Evolutionary conservation across 2,888 invertebrate species (phyloP).

Genomic region (Idaea aversata): DNA sequence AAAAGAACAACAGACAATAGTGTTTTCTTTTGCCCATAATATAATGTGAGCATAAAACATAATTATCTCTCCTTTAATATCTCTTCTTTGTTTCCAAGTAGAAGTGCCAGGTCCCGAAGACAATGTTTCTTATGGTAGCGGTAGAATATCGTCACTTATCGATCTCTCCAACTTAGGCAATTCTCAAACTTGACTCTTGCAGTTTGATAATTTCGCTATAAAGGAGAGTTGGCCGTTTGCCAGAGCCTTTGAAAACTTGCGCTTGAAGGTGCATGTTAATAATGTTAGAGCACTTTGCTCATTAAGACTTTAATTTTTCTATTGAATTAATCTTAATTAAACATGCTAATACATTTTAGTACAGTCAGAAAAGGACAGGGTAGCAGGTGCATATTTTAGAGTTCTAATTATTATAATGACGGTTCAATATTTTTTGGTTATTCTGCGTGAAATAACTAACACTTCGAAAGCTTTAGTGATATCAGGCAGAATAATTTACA

Average conservation of each 20-base stretch:
- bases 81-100: no score
- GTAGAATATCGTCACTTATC: neutral
- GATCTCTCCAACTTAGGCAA: neutral
- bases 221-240: neutral
- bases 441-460: no score
- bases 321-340: neutral
- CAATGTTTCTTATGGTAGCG: neutral
- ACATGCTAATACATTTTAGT: no score
- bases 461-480: no score
- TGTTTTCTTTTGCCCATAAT: neutral
- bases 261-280: neutral
- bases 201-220: neutral
- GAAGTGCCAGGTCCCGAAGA: neutral
- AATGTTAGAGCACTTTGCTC: neutral
- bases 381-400: no score
- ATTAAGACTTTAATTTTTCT: neutral
- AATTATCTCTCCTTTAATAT: no score
- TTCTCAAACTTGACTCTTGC: neutral
- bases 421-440: no score
- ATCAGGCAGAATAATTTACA: no score
- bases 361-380: no score
- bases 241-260: neutral
- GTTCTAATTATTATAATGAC: no score
- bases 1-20: slow-evolving; percentile 6
- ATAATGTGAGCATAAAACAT: neutral